Base-by-base conservation (phyloP, 2,797 vertebrate genomes). In the Fratercula arctica region DNA sequence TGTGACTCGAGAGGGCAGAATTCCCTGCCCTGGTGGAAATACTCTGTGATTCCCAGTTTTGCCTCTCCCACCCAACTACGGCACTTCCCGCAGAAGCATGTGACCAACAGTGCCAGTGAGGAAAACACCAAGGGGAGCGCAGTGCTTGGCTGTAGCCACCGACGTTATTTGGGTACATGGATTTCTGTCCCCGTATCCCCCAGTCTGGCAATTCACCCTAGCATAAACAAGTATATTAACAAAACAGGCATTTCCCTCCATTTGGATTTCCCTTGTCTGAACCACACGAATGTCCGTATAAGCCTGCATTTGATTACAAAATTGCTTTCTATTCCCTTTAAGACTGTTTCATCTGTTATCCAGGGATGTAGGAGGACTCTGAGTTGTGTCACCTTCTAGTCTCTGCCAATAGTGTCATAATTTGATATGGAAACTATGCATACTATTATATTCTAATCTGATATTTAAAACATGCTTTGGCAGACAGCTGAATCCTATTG, bases 391-490 rank as follows among this genome's bases (percentile, higher is more conserved):
- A 97, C 93, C 87, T 96, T 85, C 93, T 85, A 66, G 59, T 93
- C 93, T 91, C 92, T 97, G 94, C 95, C 98, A 97, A 93, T 95
- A 92, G 95, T 94, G 77, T 72, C 95, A 95, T 88, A 93, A 97
- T 98, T 97, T 95, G 96, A 96, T 93, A 97, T 87, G 87, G 95
- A 97, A 95, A 89, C 61, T 50, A 60, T 82, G 93, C 96, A 94
- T 96, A 56, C 70, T 70, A 94, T 97, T 97, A 96, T 95, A 95
- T 93, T 92, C 87, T 94, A 96, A 98, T 97, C 95, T 95, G 96
- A 95, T 97, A 96, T 97, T 96, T 97, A 91, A 97, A 96, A 94
- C 96, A 85, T 60, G 94, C 87, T 88, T 89, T 89, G 68, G 95
- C 90, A 96, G 93, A 54, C 96, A 96, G 90, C 82, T 93, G 85